Evolutionary conservation across 2,113 vertebrate genomes (phyloP), one percentile per base, ranked within the genome.

Genomic region (Aegypius monachus): DNA sequence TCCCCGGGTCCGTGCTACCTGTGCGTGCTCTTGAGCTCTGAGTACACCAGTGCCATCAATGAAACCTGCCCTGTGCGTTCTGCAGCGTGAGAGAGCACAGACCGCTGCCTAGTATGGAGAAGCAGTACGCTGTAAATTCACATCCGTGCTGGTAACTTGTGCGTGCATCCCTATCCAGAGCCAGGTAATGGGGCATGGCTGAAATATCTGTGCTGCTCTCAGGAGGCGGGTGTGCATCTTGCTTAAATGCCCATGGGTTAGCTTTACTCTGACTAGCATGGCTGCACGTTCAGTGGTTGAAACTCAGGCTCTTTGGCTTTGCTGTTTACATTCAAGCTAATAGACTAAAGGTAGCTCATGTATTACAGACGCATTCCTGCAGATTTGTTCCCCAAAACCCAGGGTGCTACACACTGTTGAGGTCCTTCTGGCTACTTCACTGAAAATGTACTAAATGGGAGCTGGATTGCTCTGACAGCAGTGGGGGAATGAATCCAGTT

Each of bases 91-190:
- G 52, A 18, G 42, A 45, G 15, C 15, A 4, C 26, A 22, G 68
- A 3, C 45, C 19, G 1, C 45, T 7, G 25, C 5, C 7, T 13
- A 4, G 7, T 14, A 3, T 2, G 11, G 47, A 36, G 32, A 1
- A 55, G 32, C 38, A 19, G 12, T 0, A 42, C 22, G 0, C 59
- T 7, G n/a, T 27, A 26, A 34, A 48, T 29, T 22, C n/a, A 31
- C 19, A 18, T 11, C 29, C 9, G 1, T 16, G 20, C 36, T 8
- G n/a, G 38, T 36, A 17, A 55, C 20, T 2, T 7, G 22, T 21
- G 22, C 1, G 6, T 15, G 38, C 18, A 7, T 82, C 52, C 70
- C 45, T 16, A 3, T 3, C 43, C 26, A 8, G 26, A 36, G 68
- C 2, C 4, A 16, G 26, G 17, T 4, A 34, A 56, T 3, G 18